Evolutionary conservation across 2,888 invertebrate genomes (phyloP), one percentile per base, ranked within the genome.

Genomic region (Chrysolina haemoptera): DNA sequence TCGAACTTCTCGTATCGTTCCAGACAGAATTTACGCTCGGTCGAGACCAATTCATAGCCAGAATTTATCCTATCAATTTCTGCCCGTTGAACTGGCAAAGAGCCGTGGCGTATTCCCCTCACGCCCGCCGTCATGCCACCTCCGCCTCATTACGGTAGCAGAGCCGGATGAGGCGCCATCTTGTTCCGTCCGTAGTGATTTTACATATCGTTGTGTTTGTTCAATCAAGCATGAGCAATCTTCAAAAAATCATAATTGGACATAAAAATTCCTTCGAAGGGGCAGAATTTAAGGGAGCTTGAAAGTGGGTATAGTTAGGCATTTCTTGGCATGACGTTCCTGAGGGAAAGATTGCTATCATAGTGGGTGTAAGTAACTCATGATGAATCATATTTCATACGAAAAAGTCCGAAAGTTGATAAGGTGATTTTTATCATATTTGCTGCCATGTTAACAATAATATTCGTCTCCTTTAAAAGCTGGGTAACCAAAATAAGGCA

Each of bases 1-100:
- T 27, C 71, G 71, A 59, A 59, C 8, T 27, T 59, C 35, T 50
- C 75, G 73, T 62, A 71, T 64, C 71, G 62, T 70, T 78, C 75
- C 77, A 79, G 76, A 75, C 76, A 68, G 74, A 77, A 77, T 79
- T 79, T 71, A 79, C 79, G 79, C 79, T 89, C 89, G 89, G 89
- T 86, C 89, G 90, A 88, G 89, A 89, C 89, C 90, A 90, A 90
- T 90, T 90, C 90, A 90, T 90, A 89, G 88, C 89, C 89, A 90
- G 90, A 90, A 90, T 90, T 90, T 90, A 90, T 90, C 90, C 90
- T 89, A 90, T 90, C 90, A 90, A 90, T 90, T 90, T 90, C 90
- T 90, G 90, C 90, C 89, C 89, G 90, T 88, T 90, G 89, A 90
- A 89, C 90, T 89, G 90, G 89, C 89, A 90, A 90, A 90, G 90